Evolutionary conservation across 2,888 invertebrate genomes (phyloP).

Genomic region (Helobdella robusta): DNA sequence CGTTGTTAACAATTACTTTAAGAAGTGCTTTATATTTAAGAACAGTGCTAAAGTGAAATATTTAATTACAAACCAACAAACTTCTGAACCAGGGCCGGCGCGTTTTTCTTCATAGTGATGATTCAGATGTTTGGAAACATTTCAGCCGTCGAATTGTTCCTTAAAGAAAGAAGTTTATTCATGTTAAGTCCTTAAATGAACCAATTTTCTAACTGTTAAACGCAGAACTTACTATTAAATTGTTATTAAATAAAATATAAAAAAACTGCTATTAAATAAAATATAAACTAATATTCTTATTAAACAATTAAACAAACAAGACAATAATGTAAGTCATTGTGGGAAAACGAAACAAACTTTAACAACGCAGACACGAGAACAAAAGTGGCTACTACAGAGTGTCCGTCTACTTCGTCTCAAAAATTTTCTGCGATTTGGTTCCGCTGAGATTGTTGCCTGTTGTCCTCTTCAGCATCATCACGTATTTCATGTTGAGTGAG

Average conservation of each 20-base stretch:
- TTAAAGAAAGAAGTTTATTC: slow-evolving; percentile 47
- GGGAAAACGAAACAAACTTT: background rate
- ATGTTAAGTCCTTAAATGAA: slow-evolving; percentile 36
- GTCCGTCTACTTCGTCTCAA: slow-evolving; percentile 31
- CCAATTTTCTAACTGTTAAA: no score
- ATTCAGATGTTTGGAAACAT: slow-evolving; percentile 49
- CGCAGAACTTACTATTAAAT: no score
- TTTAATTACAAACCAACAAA: background rate
- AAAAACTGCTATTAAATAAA: no score
- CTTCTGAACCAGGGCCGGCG: slow-evolving; percentile 42
- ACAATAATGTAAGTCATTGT: background rate
- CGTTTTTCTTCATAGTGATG: slow-evolving; percentile 49
- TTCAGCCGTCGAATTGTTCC: slow-evolving; percentile 48
- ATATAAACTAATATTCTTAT: no score
- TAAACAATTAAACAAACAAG: no score
- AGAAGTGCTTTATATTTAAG: background rate
- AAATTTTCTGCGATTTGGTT: slow-evolving; percentile 32
- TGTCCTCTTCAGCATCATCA: slow-evolving; percentile 25
- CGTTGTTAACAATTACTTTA: background rate
- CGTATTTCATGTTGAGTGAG: slow-evolving; percentile 32
- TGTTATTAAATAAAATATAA: no score
- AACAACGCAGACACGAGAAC: slow-evolving; percentile 30
- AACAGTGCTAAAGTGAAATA: background rate
- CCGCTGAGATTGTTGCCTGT: slow-evolving; percentile 30
- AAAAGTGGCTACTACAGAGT: slow-evolving; percentile 32